phyloP scores from a whole-genome alignment of 2,888 invertebrate genomes.

The Labia minor region DNA sequence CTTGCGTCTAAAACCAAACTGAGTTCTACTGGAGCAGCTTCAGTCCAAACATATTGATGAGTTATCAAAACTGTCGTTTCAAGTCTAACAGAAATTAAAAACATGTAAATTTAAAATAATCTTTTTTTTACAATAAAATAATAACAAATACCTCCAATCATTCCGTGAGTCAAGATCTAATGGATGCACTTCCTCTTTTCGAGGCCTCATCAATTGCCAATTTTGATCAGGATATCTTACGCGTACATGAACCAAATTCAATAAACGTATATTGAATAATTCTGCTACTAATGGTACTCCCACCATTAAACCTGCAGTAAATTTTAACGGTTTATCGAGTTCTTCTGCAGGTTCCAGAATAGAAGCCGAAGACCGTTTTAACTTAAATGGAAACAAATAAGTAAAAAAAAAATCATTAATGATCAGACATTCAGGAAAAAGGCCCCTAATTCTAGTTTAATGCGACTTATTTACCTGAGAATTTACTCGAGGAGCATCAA shows the following conservation, averaged over 20 bases:
- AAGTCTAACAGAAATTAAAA: constrained; percentile 42
- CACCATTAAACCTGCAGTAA: constrained; percentile 83
- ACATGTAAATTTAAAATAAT: background rate
- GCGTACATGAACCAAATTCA: constrained; percentile 54
- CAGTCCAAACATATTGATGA: constrained; percentile 78
- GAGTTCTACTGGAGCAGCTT: constrained; percentile 79
- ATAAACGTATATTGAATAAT: constrained; percentile 64
- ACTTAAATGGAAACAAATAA: background rate
- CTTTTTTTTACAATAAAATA: background rate
- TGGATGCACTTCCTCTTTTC: constrained; percentile 61
- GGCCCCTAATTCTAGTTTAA: too few relatives aligned
- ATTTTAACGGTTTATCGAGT: constrained; percentile 71
- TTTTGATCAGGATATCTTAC: constrained; percentile 77
- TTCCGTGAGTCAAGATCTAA: constrained; percentile 33
- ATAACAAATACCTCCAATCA: constrained; percentile 20
- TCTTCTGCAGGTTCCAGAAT: constrained; percentile 78
- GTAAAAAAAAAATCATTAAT: background rate
- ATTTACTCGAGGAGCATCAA: constrained; percentile 56
- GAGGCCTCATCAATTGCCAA: constrained; percentile 70
- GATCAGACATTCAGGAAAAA: too few relatives aligned
- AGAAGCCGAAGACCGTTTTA: constrained; percentile 41
- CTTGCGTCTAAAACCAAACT: constrained; percentile 69
- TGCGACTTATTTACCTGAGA: too few relatives aligned
- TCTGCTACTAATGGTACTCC: constrained; percentile 81
- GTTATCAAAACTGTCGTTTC: constrained; percentile 80